These are phyloP conservation scores for Glaucopsyche alexis DNA, from an alignment of 2,888 invertebrate genomes.

Conservation along the genomic window DNA sequence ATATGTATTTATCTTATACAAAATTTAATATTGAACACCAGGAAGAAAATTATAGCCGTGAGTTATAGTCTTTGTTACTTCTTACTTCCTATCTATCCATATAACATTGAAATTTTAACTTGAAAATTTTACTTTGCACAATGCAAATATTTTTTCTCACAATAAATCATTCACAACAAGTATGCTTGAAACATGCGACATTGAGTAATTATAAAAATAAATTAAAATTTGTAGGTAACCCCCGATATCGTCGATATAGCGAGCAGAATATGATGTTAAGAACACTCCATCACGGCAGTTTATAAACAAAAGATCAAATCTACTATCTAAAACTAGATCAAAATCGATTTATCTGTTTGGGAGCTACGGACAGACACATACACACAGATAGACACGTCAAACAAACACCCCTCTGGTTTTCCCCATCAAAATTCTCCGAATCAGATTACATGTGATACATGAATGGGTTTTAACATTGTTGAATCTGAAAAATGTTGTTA, in stretches of 20 bases:
- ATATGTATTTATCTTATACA: slow-evolving; percentile 49
- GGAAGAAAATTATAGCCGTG: slow-evolving; percentile 40
- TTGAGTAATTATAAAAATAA: background rate
- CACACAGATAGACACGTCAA: no score
- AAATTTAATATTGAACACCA: slow-evolving; percentile 46
- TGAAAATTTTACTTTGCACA: background rate
- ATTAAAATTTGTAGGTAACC: no score
- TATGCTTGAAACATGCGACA: background rate
- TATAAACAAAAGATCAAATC: no score
- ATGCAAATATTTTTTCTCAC: background rate
- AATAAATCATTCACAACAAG: background rate
- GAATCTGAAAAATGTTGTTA: background rate
- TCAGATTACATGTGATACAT: background rate
- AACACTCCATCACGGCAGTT: no score
- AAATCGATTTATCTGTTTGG: no score
- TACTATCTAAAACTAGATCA: no score
- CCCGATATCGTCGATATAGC: no score
- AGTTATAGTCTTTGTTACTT: slow-evolving; percentile 8
- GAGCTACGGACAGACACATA: no score
- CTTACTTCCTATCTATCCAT: background rate
- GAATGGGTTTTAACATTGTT: background rate
- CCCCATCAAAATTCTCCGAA: background rate
- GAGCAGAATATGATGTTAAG: no score
- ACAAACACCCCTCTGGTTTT: no score
- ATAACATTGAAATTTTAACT: background rate